phyloP scores from a whole-genome alignment of 2,888 invertebrate genomes.

The Conistra vaccinii region DNA sequence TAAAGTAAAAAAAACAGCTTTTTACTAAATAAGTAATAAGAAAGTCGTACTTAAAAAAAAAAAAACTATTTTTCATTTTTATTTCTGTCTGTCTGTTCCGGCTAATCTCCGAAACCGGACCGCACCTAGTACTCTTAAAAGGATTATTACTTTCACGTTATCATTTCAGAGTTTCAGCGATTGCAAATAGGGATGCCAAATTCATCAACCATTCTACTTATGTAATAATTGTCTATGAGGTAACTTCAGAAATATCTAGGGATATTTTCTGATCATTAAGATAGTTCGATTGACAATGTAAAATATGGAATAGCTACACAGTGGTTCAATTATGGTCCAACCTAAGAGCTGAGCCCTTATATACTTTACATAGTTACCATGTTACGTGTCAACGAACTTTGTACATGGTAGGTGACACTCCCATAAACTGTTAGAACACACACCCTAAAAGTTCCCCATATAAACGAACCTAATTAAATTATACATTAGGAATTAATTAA shows the following conservation, averaged over 20 bases:
- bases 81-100: too few relatives aligned
- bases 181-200: not conserved
- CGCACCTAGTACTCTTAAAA: too few relatives aligned
- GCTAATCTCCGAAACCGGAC: too few relatives aligned
- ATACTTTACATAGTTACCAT: constrained; percentile 14
- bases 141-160: not conserved
- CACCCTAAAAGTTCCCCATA: constrained; percentile 28
- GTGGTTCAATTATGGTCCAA: constrained; percentile 21
- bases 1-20: too few relatives aligned
- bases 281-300: constrained; percentile 25
- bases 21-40: too few relatives aligned
- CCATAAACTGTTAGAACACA: constrained; percentile 26
- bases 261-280: constrained; percentile 21
- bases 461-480: constrained; percentile 42
- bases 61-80: too few relatives aligned
- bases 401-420: constrained; percentile 45
- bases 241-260: constrained; percentile 20
- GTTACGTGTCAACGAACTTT: constrained; percentile 40
- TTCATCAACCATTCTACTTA: not conserved
- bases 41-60: too few relatives aligned
- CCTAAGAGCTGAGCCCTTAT: constrained; percentile 6
- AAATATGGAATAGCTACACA: constrained; percentile 10
- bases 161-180: too few relatives aligned
- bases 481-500: constrained; percentile 16
- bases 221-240: not conserved